Evolutionary conservation across 2,888 invertebrate genomes (phyloP).

Genomic region (Euspilapteryx auroguttella): DNA sequence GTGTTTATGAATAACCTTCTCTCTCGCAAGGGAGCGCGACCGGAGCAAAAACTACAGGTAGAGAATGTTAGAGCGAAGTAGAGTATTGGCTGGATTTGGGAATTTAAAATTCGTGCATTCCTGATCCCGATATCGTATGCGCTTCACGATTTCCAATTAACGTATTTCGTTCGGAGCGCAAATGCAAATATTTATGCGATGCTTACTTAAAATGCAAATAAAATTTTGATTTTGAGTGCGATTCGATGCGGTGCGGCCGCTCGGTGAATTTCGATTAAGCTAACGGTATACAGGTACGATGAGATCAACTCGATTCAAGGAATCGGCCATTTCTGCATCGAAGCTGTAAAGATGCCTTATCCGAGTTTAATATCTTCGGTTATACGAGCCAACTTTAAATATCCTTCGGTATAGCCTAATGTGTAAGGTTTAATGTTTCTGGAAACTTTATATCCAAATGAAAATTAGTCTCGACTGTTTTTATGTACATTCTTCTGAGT

Average conservation of each 20-base stretch:
- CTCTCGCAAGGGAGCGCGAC: conserved; percentile 21
- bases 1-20: conserved; percentile 38
- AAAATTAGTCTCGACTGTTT: too few relatives aligned
- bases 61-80: conserved; percentile 10
- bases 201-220: background rate
- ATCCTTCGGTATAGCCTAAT: too few relatives aligned
- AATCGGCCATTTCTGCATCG: too few relatives aligned
- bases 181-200: background rate
- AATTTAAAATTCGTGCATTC: background rate
- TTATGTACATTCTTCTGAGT: too few relatives aligned
- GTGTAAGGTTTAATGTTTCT: too few relatives aligned
- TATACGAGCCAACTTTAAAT: too few relatives aligned
- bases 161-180: background rate
- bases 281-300: background rate
- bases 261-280: background rate
- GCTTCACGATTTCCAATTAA: conserved; percentile 1
- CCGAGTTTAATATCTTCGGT: too few relatives aligned
- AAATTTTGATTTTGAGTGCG: background rate
- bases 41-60: conserved; percentile 41
- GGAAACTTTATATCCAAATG: too few relatives aligned
- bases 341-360: too few relatives aligned
- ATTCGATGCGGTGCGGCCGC: background rate
- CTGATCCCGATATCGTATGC: background rate
- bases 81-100: background rate
- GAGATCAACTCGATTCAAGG: background rate